Base-by-base conservation (phyloP, 2,113 vertebrate genomes). In the Camelus dromedarius region DNA sequence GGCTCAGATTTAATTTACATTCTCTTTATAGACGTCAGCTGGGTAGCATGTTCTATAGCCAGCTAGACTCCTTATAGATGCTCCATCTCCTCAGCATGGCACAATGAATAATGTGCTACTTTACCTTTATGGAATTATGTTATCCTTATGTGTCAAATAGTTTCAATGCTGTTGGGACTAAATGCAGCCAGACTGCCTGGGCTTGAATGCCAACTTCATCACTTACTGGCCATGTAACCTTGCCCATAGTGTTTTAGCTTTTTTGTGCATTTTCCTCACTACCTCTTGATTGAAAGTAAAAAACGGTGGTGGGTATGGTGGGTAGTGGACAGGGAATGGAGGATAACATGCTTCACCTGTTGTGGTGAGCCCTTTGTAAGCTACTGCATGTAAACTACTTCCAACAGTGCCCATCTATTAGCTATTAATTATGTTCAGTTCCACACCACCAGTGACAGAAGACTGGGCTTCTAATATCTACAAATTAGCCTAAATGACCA, bases 401-500 rank as follows among this genome's bases (percentile, higher is more conserved):
- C 32, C 83, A 96, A 85, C 38, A 82, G 22, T 84, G 24, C 2
- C 13, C 5, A 72, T 24, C n/a, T 97, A 86, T 81, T 88, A 77
- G 4, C 26, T 85, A 58, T 42, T 58, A 93, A 80, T 19, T 62
- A 93, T 77, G 26, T 38, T 96, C 73, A 96, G 38, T 75, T 96
- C 28, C 76, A 58, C 75, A 93, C 30, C 32, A 88, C 38, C n/a
- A 77, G 30, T 72, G 52, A 88, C 56, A 73, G 38, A 84, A 62
- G 73, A 95, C 62, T 50, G 69, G 69, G 54, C 62, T 95, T 67
- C 46, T 62, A 60, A 66, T 26, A 81, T 28, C 32, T 93, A 95
- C 30, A 93, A 89, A 97, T 60, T 46, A 91, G 22, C 15, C 19
- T 66, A 89, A 94, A 94, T 70, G 24, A 93, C 62, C 58, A 95